Evolutionary conservation across 1,140 invertebrate species (phyloP), one percentile per base, ranked within the genome.

Genomic region (Zaprionus inermis): DNA sequence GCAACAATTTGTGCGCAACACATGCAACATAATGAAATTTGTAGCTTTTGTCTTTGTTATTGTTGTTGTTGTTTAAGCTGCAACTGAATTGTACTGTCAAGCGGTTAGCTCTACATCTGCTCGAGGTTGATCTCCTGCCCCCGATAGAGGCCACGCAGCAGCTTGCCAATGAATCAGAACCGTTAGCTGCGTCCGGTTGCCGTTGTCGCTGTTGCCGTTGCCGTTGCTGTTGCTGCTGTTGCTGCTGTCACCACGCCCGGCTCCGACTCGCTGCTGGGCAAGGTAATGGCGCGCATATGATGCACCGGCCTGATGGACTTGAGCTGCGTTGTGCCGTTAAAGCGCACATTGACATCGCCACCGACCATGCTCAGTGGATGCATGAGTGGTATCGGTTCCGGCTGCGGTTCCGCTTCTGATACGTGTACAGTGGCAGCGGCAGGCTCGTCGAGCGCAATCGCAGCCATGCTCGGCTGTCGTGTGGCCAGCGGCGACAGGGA

Each of bases 281-380:
- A 51, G 10, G 73, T 67, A 28, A 91, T 90, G 16, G 90, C 78
- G 18, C 88, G 70, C 75, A 91, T 86, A 18, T 92, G 85, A 61
- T 92, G 91, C 36, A 89, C 74, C 11, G 91, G 91, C 44, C 90
- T 74, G 55, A 91, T 86, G 9, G 91, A 86, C 83, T 95, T 95
- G 44, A 95, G 82, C 90, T 95, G 95, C 3, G 95, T 95, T 3
- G 95, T 95, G 34, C 95, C 95, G 60, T 94, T 94, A 73, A 93
- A 95, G 65, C 94, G 94, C 46, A 95, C 94, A 83, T 94, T 94
- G 2, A 96, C 95, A 81, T 95, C 95, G 54, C 93, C 94, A 22
- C 93, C 94, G 18, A 93, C 93, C 54, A 94, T 93, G 70, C 94
- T 94, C 1, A 95, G 73, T 1, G 94, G 94, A 88, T 94, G 94